Conservation (phyloP, 2,888 invertebrate genomes). For the Pristionchus mayeri region DNA sequence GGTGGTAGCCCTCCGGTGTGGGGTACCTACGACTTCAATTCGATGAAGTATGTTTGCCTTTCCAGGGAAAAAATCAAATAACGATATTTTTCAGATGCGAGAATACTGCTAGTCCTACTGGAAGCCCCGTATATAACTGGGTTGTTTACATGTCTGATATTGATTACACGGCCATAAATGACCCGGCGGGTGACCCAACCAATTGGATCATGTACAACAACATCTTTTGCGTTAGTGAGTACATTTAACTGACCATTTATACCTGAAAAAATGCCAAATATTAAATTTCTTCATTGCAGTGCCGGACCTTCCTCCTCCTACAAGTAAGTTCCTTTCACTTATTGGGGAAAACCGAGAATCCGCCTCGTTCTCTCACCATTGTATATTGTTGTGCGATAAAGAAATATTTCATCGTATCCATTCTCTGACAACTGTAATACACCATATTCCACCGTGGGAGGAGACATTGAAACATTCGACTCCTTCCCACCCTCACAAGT, state of each 20-base stretch:
- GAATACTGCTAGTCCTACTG: no score
- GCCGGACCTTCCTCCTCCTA: not conserved
- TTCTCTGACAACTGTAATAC: no score
- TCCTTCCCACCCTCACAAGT: not conserved
- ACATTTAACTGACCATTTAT: not conserved
- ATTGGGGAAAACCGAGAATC: not conserved
- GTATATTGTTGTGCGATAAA: not conserved
- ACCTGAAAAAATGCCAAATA: not conserved
- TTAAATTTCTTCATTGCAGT: not conserved
- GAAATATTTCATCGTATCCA: not conserved
- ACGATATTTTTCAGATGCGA: not conserved
- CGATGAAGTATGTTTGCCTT: not conserved
- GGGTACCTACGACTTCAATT: not conserved
- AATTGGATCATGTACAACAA: not conserved
- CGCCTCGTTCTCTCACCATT: not conserved
- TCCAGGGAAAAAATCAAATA: not conserved
- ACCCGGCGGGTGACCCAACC: not conserved
- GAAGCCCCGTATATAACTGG: no score
- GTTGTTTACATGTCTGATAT: not conserved
- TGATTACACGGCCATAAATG: not conserved
- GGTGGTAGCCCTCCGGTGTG: not conserved
- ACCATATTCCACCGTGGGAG: not conserved
- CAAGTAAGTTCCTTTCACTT: not conserved
- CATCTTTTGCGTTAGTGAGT: slow-evolving; percentile 18
- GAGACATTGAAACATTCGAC: not conserved